A percentile compares a stretch with the other conserved stretches of the same genome.
These are phyloP conservation scores for Nyctibius grandis DNA, from an alignment of 2,797 vertebrate species.

Conservation along the genomic window DNA sequence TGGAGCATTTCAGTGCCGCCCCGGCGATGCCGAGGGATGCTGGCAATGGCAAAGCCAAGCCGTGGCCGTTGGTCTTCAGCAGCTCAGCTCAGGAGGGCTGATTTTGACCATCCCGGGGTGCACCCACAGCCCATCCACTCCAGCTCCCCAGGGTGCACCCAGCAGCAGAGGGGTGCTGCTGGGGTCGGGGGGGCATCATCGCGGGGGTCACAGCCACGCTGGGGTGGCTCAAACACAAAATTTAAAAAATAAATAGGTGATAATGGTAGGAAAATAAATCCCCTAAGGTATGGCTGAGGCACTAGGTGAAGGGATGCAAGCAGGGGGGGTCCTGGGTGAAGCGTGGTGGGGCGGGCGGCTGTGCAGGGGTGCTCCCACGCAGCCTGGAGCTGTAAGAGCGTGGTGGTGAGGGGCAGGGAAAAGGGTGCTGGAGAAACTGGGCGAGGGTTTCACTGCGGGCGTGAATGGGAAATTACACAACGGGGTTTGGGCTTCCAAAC, in stretches of 20 bases:
- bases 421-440: not conserved
- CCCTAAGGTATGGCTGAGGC: rapidly evolving
- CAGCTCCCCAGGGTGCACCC: rapidly evolving
- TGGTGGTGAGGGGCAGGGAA: not conserved
- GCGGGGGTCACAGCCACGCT: rapidly evolving
- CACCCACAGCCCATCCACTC: not conserved
- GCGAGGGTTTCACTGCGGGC: rapidly evolving
- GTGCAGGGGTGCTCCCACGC: not conserved
- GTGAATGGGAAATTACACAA: not conserved
- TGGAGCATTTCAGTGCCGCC: not conserved
- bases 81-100: not conserved
- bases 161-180: not conserved
- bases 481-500: not conserved
- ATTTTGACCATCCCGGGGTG: not conserved
- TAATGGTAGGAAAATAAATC: not conserved
- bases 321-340: not conserved
- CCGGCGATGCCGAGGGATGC: not conserved
- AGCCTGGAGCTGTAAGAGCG: not conserved
- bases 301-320: rapidly evolving
- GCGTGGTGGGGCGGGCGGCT: rapidly evolving
- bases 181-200: not conserved
- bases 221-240: not conserved
- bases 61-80: rapidly evolving
- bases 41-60: too few relatives aligned
- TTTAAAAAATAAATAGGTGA: rapidly evolving